Conservation (phyloP, 1,140 invertebrate species). For the Heliconius eleuchia region DNA sequence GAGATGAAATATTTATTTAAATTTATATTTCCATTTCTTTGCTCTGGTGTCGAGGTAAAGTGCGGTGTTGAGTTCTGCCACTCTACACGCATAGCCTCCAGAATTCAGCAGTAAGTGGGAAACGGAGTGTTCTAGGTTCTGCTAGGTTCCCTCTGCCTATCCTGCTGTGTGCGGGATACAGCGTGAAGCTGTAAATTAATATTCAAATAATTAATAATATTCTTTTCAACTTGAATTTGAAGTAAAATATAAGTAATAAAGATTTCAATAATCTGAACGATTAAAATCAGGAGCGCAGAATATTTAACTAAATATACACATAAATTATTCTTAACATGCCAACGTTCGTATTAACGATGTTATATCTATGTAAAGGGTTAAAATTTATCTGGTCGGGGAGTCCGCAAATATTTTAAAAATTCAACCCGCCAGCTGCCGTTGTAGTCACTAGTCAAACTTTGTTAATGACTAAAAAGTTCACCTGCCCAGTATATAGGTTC, state of each 20-base stretch:
- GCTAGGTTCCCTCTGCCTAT: too few relatives aligned
- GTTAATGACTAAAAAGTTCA: conserved; percentile 6
- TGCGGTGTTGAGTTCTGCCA: too few relatives aligned
- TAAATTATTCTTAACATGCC: conserved; percentile 4
- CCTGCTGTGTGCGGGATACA: too few relatives aligned
- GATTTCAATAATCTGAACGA: not conserved
- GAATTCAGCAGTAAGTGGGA: too few relatives aligned
- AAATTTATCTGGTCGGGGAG: not conserved
- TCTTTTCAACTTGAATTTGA: not conserved
- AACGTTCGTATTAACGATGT: not conserved
- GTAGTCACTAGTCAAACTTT: not conserved
- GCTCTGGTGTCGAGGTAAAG: too few relatives aligned
- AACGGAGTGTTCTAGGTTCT: too few relatives aligned
- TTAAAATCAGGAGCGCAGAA: not conserved
- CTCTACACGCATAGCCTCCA: too few relatives aligned
- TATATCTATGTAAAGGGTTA: not conserved
- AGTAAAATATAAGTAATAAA: not conserved
- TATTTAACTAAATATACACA: not conserved
- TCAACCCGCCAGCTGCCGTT: conserved; percentile 1
- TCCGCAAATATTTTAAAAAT: conserved; percentile 6
- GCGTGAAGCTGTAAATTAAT: too few relatives aligned
- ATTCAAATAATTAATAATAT: too few relatives aligned
- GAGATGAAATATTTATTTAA: too few relatives aligned
- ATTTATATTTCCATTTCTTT: too few relatives aligned
- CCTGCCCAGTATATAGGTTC: not conserved